phyloP scores from a whole-genome alignment of 2,888 invertebrate species.

The Lypha dubia region DNA sequence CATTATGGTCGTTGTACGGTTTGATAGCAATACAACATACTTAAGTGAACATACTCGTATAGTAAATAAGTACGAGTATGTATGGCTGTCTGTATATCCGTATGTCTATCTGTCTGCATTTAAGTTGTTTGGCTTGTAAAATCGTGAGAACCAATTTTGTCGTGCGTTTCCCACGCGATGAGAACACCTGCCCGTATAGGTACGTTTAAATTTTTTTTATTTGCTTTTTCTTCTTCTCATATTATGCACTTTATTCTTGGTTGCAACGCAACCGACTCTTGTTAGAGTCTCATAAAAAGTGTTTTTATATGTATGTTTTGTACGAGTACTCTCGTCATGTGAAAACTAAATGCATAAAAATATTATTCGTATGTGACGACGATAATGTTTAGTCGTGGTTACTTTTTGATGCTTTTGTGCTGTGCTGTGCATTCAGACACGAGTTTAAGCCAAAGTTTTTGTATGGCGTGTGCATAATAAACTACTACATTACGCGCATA shows the following conservation, averaged over 20 bases:
- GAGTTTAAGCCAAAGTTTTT: conserved; percentile 63
- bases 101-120: conserved; percentile 39
- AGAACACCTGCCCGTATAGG: conserved; percentile 83
- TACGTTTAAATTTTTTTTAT: no score
- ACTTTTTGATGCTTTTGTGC: conserved; percentile 43
- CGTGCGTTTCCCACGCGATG: conserved; percentile 84
- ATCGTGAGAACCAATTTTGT: conserved; percentile 84
- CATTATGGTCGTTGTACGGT: conserved; percentile 34
- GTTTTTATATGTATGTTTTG: conserved; percentile 19
- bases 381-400: conserved; percentile 47
- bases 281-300: conserved; percentile 61
- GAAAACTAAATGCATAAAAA: no score
- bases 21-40: conserved; percentile 53
- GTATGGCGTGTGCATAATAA: conserved; percentile 66
- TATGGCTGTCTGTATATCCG: neutral
- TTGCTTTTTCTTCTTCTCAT: conserved; percentile 73
- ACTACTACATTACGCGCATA: conserved; percentile 70
- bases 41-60: conserved; percentile 27
- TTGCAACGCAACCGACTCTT: conserved; percentile 46
- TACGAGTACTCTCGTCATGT: no score
- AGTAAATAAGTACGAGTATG: neutral
- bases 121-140: conserved; percentile 78
- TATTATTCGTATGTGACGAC: neutral
- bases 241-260: conserved; percentile 21
- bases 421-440: conserved; percentile 65